These are phyloP conservation scores for Tinea pellionella DNA, from an alignment of 2,888 invertebrate species.

Conservation along the genomic window DNA sequence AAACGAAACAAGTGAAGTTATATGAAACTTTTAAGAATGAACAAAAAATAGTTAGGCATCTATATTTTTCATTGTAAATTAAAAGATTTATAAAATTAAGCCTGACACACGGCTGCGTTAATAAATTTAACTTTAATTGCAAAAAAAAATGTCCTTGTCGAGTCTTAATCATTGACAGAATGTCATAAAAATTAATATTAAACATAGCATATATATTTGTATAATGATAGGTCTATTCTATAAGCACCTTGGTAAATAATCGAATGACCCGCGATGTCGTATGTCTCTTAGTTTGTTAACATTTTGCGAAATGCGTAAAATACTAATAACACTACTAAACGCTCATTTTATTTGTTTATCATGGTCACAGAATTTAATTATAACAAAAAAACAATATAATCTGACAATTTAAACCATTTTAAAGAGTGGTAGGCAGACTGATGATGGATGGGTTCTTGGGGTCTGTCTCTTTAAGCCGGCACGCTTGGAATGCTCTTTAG, in stretches of 20 bases:
- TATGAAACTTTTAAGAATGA: too few species aligned
- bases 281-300: background rate
- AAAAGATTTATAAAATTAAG: background rate
- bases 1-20: too few species aligned
- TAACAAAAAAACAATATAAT: background rate
- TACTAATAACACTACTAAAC: too few species aligned
- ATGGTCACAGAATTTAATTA: background rate
- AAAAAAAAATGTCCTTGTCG: background rate
- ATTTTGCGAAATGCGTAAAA: background rate
- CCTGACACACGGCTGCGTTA: background rate
- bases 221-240: background rate
- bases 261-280: background rate
- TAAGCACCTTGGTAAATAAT: background rate
- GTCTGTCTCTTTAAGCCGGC: too few species aligned
- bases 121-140: background rate
- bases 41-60: background rate
- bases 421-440: too few species aligned
- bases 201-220: too few species aligned
- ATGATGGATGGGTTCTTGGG: too few species aligned
- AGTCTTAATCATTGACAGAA: background rate
- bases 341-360: background rate
- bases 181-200: background rate
- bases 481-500: too few species aligned
- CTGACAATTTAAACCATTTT: too few species aligned
- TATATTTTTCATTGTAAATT: background rate